Percentiles rank a stretch among this genome's conserved stretches.
Evolutionary conservation across 2,888 invertebrate species (phyloP).

Genomic region (Apeira syringaria): DNA sequence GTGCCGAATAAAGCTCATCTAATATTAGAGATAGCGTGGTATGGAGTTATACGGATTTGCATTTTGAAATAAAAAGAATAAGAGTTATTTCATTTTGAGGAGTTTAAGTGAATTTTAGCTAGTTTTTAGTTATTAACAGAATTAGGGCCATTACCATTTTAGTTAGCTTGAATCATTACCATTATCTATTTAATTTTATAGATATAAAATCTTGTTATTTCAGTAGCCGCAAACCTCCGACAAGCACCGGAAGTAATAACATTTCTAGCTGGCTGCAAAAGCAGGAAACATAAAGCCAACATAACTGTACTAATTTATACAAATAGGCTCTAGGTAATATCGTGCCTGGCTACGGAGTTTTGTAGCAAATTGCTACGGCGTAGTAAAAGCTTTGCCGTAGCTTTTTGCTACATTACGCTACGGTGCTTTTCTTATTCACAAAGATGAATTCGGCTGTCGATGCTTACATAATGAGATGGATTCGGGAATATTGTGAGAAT

Average conservation of each 20-base stretch:
- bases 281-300: conserved; percentile 17
- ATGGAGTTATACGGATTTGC: no score
- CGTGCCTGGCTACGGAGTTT: conserved; percentile 2
- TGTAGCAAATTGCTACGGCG: conserved; percentile 18
- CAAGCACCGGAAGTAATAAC: conserved; percentile 10
- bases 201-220: conserved; percentile 6
- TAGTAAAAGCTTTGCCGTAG: conserved; percentile 9
- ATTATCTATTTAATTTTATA: no score
- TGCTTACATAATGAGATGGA: conserved; percentile 9
- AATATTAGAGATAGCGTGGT: no score
- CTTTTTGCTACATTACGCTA: conserved; percentile 6
- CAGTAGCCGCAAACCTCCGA: background rate
- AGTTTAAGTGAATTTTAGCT: no score
- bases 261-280: conserved; percentile 6
- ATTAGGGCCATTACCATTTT: no score
- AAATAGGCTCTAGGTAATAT: conserved; percentile 14
- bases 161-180: no score
- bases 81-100: no score
- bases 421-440: conserved; percentile 16
- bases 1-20: no score
- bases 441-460: conserved; percentile 12
- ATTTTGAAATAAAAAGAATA: no score
- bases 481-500: conserved; percentile 1
- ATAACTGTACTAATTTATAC: conserved; percentile 16
- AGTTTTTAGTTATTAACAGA: no score